These are phyloP conservation scores for Argyrosomus regius DNA, from an alignment of 2,797 vertebrate species.

Conservation along the genomic window DNA sequence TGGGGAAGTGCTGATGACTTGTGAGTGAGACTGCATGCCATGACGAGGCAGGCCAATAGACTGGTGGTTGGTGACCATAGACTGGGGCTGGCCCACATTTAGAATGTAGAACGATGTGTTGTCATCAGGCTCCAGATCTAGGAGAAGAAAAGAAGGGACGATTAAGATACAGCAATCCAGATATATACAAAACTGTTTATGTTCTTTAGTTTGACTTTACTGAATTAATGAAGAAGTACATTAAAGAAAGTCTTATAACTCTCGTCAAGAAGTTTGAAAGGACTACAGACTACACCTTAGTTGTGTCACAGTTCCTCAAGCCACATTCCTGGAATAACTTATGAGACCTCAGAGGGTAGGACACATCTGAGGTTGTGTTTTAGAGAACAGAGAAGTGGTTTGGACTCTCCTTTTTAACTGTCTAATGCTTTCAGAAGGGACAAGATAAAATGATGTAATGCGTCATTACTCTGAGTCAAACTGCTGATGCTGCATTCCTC, in stretches of 20 bases:
- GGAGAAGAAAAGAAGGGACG: constrained; percentile 28
- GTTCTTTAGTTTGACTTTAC: background rate
- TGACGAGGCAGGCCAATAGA: constrained; percentile 91
- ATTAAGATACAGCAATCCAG: constrained; percentile 22
- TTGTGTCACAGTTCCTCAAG: background rate
- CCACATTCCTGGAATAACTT: constrained; percentile 7
- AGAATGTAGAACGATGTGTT: constrained; percentile 97
- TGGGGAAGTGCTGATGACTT: constrained; percentile 88
- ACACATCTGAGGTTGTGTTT: constrained; percentile 2
- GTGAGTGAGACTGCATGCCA: constrained; percentile 91
- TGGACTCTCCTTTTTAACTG: constrained; percentile 12
- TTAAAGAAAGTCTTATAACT: background rate
- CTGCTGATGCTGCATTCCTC: constrained; percentile 11
- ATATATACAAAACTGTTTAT: background rate
- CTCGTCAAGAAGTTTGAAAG: background rate
- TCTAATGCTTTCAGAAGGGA: constrained; percentile 5
- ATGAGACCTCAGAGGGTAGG: background rate
- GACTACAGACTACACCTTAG: background rate
- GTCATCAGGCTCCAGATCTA: constrained; percentile 96
- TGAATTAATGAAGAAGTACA: background rate
- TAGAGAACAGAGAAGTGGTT: background rate
- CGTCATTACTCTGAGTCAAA: background rate
- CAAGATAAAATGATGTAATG: constrained; percentile 8
- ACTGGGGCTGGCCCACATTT: constrained; percentile 93
- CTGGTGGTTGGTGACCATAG: constrained; percentile 87